phyloP scores from a whole-genome alignment of 2,113 vertebrate species.

The Coracopsis vasa region DNA sequence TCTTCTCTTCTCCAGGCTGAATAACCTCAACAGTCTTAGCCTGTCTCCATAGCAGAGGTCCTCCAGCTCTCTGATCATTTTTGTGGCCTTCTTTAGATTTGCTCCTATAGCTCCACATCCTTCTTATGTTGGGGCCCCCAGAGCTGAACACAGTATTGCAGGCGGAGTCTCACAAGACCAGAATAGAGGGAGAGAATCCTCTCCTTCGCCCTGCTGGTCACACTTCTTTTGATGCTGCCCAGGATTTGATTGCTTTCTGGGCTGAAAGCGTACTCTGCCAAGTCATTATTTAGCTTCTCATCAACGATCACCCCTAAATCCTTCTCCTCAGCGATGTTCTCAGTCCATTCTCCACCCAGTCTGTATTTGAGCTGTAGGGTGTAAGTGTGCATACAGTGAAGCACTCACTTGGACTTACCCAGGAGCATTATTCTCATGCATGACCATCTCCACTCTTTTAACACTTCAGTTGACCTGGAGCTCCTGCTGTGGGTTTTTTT shows the following conservation, averaged over 20 bases:
- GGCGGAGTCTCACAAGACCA: neutral
- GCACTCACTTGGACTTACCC: neutral
- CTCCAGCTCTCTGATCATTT: neutral
- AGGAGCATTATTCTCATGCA: rapidly evolving
- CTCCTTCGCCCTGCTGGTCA: neutral
- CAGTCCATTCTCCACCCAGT: neutral
- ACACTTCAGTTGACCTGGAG: neutral
- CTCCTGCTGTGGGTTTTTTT: neutral
- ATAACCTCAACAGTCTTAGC: neutral
- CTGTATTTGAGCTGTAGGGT: neutral
- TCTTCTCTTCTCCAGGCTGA: neutral
- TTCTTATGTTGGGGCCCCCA: neutral
- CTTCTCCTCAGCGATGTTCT: neutral
- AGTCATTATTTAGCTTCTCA: neutral
- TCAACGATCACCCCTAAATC: neutral
- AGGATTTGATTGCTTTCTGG: neutral
- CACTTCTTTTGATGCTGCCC: neutral
- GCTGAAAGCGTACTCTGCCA: neutral
- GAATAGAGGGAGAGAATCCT: neutral
- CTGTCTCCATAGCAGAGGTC: neutral
- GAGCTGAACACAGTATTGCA: neutral
- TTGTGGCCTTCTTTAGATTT: neutral
- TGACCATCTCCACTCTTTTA: neutral
- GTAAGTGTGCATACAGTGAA: rapidly evolving
- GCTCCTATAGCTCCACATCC: neutral